A percentile compares a stretch with the other conserved stretches of the same genome.
These are phyloP conservation scores for Pediacus dermestoides DNA, from an alignment of 2,888 invertebrate genomes.

Conservation along the genomic window DNA sequence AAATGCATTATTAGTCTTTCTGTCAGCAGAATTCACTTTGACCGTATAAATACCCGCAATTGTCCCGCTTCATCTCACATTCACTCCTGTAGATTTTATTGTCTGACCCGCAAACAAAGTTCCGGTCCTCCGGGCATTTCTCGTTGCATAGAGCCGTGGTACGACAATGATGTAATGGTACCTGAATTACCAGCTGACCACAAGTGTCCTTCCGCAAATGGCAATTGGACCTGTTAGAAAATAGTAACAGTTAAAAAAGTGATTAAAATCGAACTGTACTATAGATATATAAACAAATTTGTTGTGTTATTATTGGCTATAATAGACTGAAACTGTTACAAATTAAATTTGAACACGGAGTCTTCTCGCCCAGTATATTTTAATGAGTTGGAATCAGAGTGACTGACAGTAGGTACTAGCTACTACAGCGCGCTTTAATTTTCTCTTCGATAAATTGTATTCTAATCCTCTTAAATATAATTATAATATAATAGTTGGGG, in stretches of 20 bases:
- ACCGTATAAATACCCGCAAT: conserved; percentile 66
- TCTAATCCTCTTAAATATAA: conserved; percentile 9
- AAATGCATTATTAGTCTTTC: too few species aligned
- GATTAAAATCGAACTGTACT: too few species aligned
- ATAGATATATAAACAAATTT: too few species aligned
- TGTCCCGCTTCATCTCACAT: conserved; percentile 87
- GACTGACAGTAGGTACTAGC: neutral
- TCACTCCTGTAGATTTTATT: conserved; percentile 86
- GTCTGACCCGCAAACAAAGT: conserved; percentile 85
- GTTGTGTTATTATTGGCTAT: too few species aligned
- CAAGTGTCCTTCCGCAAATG: conserved; percentile 80
- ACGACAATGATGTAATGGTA: conserved; percentile 78
- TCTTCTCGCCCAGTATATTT: too few species aligned
- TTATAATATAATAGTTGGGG: conserved; percentile 1
- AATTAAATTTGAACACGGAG: too few species aligned
- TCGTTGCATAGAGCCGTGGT: conserved; percentile 81
- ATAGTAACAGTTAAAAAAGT: too few species aligned
- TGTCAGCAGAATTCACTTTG: neutral
- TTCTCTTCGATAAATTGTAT: conserved; percentile 9
- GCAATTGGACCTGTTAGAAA: conserved; percentile 66
- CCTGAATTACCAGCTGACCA: conserved; percentile 79
- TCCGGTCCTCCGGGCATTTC: conserved; percentile 67
- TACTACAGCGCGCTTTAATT: conserved; percentile 6
- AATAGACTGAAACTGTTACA: too few species aligned
- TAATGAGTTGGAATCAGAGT: neutral